Evolutionary conservation across 2,888 invertebrate genomes (phyloP).

Genomic region (Drosophila neotestacea): DNA sequence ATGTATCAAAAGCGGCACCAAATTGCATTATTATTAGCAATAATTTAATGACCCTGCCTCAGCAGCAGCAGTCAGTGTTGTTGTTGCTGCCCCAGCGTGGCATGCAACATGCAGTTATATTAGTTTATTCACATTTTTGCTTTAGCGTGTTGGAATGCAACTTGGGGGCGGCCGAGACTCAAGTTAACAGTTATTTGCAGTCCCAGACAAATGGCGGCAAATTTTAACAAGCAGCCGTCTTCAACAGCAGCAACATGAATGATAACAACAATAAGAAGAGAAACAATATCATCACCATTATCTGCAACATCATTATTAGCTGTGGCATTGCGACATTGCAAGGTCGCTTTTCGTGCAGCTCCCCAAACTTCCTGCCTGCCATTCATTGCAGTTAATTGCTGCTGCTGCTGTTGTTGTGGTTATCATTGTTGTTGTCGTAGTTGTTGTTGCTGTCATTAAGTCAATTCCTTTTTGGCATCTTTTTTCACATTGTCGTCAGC

Average conservation of each 20-base stretch:
- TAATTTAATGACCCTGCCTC: slow-evolving; percentile 68
- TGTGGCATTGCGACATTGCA: slow-evolving; percentile 69
- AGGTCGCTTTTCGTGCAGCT: slow-evolving; percentile 64
- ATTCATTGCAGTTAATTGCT: slow-evolving; percentile 62
- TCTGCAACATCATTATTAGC: slow-evolving; percentile 23
- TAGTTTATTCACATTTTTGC: slow-evolving; percentile 55
- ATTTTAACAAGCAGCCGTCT: slow-evolving; percentile 56
- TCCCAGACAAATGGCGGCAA: slow-evolving; percentile 63
- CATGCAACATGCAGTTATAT: slow-evolving; percentile 78
- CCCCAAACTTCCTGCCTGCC: slow-evolving; percentile 69
- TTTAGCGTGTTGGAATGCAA: slow-evolving; percentile 67
- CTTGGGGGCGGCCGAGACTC: slow-evolving; percentile 56
- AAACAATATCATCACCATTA: slow-evolving; percentile 7
- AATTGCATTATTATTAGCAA: slow-evolving; percentile 68
- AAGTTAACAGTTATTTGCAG: slow-evolving; percentile 53
- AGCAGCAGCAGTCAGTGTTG: slow-evolving; percentile 31
- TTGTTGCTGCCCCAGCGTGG: slow-evolving; percentile 49
- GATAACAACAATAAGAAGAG: slow-evolving; percentile 4
- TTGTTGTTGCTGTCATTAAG: slow-evolving; percentile 55
- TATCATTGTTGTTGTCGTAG: slow-evolving; percentile 16
- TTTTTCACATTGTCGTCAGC: slow-evolving; percentile 60
- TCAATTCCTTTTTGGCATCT: slow-evolving; percentile 65
- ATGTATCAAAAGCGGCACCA: slow-evolving; percentile 35
- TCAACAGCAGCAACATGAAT: slow-evolving; percentile 11
- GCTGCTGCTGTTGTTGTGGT: slow-evolving; percentile 20